Conservation (phyloP, 1,140 invertebrate species). For the Hypsibius dujardini region DNA sequence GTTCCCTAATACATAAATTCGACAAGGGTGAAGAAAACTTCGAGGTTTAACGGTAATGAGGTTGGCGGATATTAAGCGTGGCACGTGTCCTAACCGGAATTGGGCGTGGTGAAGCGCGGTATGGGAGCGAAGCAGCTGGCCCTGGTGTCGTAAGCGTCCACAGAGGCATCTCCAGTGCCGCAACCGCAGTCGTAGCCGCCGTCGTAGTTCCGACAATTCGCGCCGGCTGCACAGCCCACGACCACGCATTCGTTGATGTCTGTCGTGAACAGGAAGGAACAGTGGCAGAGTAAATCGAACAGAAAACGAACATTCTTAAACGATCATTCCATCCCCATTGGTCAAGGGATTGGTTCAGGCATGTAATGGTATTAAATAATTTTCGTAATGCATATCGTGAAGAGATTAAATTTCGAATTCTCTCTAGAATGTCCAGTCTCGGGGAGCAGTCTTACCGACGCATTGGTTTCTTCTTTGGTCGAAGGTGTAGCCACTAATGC, state of each 20-base stretch:
- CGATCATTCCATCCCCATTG: too few species aligned
- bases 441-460: constrained; percentile 40
- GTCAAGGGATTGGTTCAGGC: too few species aligned
- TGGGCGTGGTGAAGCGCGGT: not conserved
- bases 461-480: constrained; percentile 67
- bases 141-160: constrained; percentile 23
- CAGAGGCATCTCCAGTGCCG: not conserved
- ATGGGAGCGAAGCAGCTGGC: constrained; percentile 22
- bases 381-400: too few species aligned
- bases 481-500: constrained; percentile 58
- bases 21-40: too few species aligned
- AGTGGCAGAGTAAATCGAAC: too few species aligned
- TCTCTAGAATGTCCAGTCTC: constrained; percentile 17
- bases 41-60: too few species aligned
- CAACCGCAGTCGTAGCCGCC: constrained; percentile 22
- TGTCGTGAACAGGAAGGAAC: constrained; percentile 21
- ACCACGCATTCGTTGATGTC: constrained; percentile 35
- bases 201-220: constrained; percentile 20
- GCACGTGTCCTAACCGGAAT: too few species aligned
- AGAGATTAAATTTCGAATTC: too few species aligned
- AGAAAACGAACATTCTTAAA: too few species aligned
- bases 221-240: constrained; percentile 24
- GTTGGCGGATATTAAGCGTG: too few species aligned
- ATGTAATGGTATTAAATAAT: too few species aligned
- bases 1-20: not conserved